These are phyloP conservation scores for Pachycephus smyrnensis DNA, from an alignment of 2,888 invertebrate species.

Conservation along the genomic window DNA sequence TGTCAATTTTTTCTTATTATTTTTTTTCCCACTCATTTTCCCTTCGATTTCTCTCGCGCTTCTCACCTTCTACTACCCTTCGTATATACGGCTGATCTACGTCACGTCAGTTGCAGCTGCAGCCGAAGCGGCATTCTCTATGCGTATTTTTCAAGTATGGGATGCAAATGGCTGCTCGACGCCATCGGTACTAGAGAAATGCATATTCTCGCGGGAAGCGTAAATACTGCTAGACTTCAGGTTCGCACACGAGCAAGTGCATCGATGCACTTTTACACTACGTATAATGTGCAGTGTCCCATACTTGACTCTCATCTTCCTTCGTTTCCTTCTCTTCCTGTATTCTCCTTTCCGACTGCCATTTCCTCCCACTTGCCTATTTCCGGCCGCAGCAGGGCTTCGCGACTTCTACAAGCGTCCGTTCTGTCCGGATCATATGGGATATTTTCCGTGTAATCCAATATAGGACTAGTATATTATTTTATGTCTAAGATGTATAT, in stretches of 20 bases:
- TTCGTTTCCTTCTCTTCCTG: neutral
- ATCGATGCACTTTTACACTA: neutral
- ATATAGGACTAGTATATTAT: neutral
- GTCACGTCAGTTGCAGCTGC: neutral
- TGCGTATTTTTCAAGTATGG: neutral
- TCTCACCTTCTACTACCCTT: neutral
- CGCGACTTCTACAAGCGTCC: neutral
- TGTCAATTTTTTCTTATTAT: slow-evolving; percentile 23
- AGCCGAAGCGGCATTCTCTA: neutral
- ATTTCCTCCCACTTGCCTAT: neutral
- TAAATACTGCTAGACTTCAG: neutral
- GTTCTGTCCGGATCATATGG: neutral
- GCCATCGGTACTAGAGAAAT: neutral
- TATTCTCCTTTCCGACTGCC: neutral
- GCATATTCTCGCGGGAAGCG: neutral
- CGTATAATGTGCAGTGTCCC: neutral
- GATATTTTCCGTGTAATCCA: neutral
- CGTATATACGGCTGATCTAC: neutral
- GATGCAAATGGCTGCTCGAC: neutral
- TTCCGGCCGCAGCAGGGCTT: neutral
- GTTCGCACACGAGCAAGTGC: neutral
- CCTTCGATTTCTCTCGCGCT: neutral
- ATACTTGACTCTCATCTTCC: neutral
- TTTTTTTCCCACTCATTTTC: too few relatives aligned
- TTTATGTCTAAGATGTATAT: neutral